A percentile compares a stretch with the other conserved stretches of the same genome.
These are phyloP conservation scores for Limenitis camilla DNA, from an alignment of 2,888 invertebrate species.

Conservation along the genomic window DNA sequence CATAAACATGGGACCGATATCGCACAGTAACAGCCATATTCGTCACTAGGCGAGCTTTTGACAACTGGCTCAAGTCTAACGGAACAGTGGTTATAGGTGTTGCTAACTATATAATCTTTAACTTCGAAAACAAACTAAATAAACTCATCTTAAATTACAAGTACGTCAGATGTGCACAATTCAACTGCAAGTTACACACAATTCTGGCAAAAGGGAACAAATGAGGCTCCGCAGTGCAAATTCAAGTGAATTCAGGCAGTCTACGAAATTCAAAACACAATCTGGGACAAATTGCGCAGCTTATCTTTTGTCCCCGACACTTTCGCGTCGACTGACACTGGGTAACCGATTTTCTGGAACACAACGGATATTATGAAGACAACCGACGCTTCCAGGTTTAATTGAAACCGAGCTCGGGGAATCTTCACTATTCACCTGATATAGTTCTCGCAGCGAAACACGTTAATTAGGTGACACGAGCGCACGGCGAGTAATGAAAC, in stretches of 20 bases:
- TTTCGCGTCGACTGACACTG: conserved; percentile 39
- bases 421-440: conserved; percentile 10
- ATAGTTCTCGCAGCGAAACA: conserved; percentile 9
- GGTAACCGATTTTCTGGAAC: conserved; percentile 41
- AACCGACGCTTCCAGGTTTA: conserved; percentile 10
- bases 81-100: too few species aligned
- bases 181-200: conserved; percentile 4
- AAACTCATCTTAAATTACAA: neutral
- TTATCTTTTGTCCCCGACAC: conserved; percentile 49
- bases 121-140: neutral
- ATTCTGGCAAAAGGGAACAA: conserved; percentile 11
- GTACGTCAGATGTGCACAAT: neutral
- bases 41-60: too few species aligned
- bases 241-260: conserved; percentile 24
- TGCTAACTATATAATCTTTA: too few species aligned
- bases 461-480: conserved; percentile 15
- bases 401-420: conserved; percentile 7
- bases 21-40: too few species aligned
- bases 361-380: conserved; percentile 34
- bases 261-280: conserved; percentile 42
- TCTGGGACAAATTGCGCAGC: conserved; percentile 43
- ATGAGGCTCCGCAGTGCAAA: conserved; percentile 3
- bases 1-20: too few species aligned
- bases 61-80: too few species aligned
- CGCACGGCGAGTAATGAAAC: conserved; percentile 7